Conservation (phyloP, 1,140 invertebrate species). For the Rhyacophila brunnea region DNA sequence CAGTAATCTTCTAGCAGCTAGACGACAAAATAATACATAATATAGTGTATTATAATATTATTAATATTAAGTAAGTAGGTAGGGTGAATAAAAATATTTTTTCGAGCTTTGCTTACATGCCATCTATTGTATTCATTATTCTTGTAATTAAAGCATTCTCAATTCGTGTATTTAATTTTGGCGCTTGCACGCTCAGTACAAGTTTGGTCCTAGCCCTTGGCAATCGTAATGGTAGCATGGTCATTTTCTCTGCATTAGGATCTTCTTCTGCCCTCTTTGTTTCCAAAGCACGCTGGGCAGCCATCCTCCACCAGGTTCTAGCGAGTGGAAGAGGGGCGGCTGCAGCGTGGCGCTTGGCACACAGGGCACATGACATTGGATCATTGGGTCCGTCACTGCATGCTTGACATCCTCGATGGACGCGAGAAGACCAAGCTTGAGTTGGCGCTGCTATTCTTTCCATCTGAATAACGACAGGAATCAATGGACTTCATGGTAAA, state of each 20-base stretch:
- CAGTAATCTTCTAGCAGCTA: too few relatives aligned
- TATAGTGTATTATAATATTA: too few relatives aligned
- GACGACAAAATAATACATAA: too few relatives aligned
- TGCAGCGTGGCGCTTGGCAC: conserved; percentile 32
- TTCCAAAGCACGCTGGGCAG: conserved; percentile 9
- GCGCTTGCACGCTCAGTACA: conserved; percentile 2
- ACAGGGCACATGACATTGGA: conserved; percentile 33
- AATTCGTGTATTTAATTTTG: too few relatives aligned
- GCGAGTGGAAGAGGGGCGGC: conserved; percentile 4
- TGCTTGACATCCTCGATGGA: background rate
- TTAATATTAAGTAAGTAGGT: too few relatives aligned
- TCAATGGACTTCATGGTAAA: too few relatives aligned
- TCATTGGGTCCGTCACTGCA: conserved; percentile 28
- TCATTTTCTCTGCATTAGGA: background rate
- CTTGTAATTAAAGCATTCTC: too few relatives aligned
- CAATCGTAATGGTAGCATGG: conserved; percentile 4
- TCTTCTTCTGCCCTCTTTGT: conserved; percentile 18
- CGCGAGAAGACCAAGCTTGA: conserved; percentile 40
- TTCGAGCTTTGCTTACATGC: too few relatives aligned
- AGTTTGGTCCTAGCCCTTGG: conserved; percentile 9
- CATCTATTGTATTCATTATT: too few relatives aligned
- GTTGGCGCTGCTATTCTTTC: conserved; percentile 49
- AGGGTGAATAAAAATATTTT: too few relatives aligned
- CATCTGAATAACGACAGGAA: conserved; percentile 42
- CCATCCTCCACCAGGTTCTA: conserved; percentile 26